These are phyloP conservation scores for Platorchestia sp. DNA, from an alignment of 1,140 invertebrate genomes.

Conservation along the genomic window DNA sequence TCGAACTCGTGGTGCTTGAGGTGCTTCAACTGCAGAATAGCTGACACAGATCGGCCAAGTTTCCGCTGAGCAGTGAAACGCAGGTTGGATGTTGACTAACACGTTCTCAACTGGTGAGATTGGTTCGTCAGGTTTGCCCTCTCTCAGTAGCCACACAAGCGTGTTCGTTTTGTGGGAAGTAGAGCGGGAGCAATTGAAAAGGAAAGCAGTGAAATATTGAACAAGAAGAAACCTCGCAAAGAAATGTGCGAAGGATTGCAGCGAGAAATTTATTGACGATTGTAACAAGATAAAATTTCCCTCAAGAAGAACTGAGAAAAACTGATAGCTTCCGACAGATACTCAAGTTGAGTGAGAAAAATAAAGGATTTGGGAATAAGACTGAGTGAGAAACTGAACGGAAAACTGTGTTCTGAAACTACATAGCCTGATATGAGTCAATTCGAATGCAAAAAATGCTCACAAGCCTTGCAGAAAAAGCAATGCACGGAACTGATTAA, in stretches of 20 bases:
- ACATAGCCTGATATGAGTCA: not conserved
- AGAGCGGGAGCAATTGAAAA: not conserved
- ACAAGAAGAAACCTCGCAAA: not conserved
- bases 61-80: not conserved
- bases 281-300: not conserved
- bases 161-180: not conserved
- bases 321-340: no score
- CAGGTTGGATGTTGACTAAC: not conserved
- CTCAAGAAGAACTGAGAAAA: not conserved
- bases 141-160: not conserved
- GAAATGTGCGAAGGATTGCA: not conserved
- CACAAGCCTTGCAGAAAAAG: not conserved
- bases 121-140: not conserved
- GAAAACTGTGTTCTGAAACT: not conserved
- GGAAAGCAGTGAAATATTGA: not conserved
- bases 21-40: not conserved
- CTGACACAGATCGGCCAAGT: not conserved
- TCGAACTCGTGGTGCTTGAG: not conserved
- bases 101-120: not conserved
- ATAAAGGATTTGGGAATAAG: not conserved
- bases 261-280: not conserved
- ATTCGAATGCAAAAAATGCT: not conserved
- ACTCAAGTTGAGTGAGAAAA: no score
- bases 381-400: not conserved
- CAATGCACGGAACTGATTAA: not conserved